Percentiles rank a stretch among this genome's conserved stretches.
These are phyloP conservation scores for Agrilus planipennis DNA, from an alignment of 1,140 invertebrate genomes.

Conservation along the genomic window DNA sequence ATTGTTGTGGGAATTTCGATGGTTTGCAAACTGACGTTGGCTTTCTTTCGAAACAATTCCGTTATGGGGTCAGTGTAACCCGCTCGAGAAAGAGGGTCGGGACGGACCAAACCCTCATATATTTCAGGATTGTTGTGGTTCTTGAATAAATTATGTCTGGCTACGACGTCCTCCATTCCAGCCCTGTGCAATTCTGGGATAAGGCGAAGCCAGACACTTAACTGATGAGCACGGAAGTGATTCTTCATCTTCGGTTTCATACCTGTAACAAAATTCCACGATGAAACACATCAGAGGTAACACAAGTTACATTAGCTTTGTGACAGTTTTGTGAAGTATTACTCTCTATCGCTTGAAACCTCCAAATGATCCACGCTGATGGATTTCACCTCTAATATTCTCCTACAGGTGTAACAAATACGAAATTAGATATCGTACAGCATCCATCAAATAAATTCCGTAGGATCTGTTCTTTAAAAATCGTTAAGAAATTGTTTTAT, in stretches of 20 bases:
- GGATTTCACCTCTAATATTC: too few relatives aligned
- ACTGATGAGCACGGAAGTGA: constrained; percentile 85
- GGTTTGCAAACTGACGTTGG: constrained; percentile 37
- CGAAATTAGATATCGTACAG: too few relatives aligned
- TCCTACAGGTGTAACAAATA: too few relatives aligned
- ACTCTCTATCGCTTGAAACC: too few relatives aligned
- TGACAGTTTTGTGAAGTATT: too few relatives aligned
- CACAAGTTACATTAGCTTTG: too few relatives aligned
- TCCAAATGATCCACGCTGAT: too few relatives aligned
- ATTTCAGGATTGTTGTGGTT: constrained; percentile 69
- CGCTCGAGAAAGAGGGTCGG: constrained; percentile 58
- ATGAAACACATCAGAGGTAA: too few relatives aligned
- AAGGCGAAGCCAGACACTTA: constrained; percentile 86
- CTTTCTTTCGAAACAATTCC: constrained; percentile 39
- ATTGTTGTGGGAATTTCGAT: constrained; percentile 43
- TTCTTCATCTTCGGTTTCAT: constrained; percentile 84
- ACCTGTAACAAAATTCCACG: constrained; percentile 48
- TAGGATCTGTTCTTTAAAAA: too few relatives aligned
- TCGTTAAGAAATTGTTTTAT: too few relatives aligned
- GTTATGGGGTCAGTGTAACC: constrained; percentile 41
- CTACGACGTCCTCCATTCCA: constrained; percentile 76
- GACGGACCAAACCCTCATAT: constrained; percentile 69
- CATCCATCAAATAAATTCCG: too few relatives aligned
- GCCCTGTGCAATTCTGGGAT: constrained; percentile 85
- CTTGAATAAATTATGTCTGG: constrained; percentile 70